A percentile compares a stretch with the other conserved stretches of the same genome.
Conservation (phyloP, 2,797 vertebrate species). For the Sebastes hopkinsi region DNA sequence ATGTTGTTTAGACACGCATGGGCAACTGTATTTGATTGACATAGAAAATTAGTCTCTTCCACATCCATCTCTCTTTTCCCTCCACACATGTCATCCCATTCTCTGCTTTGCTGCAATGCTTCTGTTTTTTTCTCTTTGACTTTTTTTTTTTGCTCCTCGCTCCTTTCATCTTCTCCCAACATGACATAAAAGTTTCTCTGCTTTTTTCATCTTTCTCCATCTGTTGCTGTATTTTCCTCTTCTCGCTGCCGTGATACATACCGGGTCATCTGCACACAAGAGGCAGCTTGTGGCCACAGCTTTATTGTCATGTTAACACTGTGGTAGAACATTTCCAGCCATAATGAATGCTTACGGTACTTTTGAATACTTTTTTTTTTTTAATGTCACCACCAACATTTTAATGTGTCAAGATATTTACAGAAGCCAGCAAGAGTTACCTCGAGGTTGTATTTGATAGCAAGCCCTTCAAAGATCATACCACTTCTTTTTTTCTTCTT, state of each 20-base stretch:
- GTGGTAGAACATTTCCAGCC: neutral
- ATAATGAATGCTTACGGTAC: neutral
- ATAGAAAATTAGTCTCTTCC: constrained; percentile 1
- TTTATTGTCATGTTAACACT: neutral
- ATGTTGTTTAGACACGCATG: constrained; percentile 57
- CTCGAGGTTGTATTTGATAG: neutral
- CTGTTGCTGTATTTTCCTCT: constrained; percentile 16
- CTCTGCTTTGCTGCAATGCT: neutral
- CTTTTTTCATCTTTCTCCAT: constrained; percentile 11
- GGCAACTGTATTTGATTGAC: neutral
- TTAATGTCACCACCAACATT: neutral
- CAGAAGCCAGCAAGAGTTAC: neutral
- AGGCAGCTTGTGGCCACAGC: neutral
- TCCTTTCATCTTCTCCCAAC: constrained; percentile 33
- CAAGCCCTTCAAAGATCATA: neutral
- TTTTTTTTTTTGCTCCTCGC: neutral
- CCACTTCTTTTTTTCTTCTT: neutral
- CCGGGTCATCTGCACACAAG: neutral
- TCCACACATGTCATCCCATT: neutral
- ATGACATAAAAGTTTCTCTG: neutral
- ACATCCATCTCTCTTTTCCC: neutral
- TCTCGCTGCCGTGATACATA: neutral
- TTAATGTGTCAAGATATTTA: neutral
- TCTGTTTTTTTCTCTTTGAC: neutral
- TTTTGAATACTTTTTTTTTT: neutral